A percentile compares a stretch with the other conserved stretches of the same genome.
Conservation (phyloP, 2,113 vertebrate species). For the Sylvia atricapilla region DNA sequence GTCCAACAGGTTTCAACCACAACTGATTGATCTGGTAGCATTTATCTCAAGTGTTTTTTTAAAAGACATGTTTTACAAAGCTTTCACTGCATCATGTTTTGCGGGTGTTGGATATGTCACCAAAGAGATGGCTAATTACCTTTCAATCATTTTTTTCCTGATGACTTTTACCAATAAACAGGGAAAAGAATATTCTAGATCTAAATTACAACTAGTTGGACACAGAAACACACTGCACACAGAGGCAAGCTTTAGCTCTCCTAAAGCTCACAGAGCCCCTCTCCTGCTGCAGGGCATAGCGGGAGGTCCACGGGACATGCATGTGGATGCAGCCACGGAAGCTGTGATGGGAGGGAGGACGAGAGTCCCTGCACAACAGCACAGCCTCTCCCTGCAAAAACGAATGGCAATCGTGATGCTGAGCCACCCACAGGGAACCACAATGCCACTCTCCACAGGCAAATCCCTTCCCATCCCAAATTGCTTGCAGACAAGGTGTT, state of each 20-base stretch:
- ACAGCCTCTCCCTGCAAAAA: background rate
- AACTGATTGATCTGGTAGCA: background rate
- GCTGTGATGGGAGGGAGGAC: background rate
- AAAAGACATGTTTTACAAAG: background rate
- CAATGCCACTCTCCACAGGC: background rate
- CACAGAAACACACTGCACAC: background rate
- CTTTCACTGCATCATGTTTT: background rate
- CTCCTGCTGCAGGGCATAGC: background rate
- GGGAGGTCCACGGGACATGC: background rate
- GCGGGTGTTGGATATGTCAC: background rate
- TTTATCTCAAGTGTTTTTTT: background rate
- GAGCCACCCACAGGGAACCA: background rate
- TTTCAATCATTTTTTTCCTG: background rate
- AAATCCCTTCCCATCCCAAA: background rate
- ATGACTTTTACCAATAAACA: background rate
- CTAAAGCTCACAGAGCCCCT: background rate
- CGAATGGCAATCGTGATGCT: background rate
- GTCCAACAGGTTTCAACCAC: background rate
- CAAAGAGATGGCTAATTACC: background rate
- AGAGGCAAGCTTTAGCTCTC: background rate
- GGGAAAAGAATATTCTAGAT: background rate
- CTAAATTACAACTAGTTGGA: background rate
- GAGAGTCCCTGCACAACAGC: background rate
- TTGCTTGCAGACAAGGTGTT: background rate
- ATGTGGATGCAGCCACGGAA: background rate